Evolutionary conservation across 30 jellyfish, hydroid and myxozoan genomes (phyloP).

Genomic region (Hydra vulgaris): DNA sequence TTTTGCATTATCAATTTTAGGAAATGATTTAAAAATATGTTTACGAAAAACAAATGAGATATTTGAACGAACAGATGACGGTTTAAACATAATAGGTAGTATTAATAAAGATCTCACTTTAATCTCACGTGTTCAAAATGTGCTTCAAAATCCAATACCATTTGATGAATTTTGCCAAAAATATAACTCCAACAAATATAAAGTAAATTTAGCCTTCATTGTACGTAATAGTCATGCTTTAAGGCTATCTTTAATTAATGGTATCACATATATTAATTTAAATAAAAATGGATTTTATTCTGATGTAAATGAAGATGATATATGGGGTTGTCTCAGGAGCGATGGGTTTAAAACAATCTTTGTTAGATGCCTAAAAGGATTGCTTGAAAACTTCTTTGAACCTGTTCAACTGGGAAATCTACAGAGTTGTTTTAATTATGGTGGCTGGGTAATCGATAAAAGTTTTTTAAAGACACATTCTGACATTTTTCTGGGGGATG

Average conservation of each 20-base stretch:
- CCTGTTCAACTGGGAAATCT: conserved; percentile 11
- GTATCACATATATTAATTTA: neutral
- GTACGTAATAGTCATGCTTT: conserved; percentile 13
- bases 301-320: neutral
- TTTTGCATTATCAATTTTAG: conserved; percentile 10
- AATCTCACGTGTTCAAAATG: neutral
- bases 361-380: conserved; percentile 11
- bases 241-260: neutral
- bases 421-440: conserved; percentile 20
- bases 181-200: conserved; percentile 19
- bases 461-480: neutral
- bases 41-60: neutral
- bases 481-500: conserved; percentile 13
- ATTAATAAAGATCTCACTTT: conserved; percentile 5
- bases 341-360: conserved; percentile 4
- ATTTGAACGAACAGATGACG: neutral
- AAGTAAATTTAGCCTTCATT: conserved; percentile 2
- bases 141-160: neutral
- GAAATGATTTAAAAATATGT: conserved; percentile 4
- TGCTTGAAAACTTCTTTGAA: neutral
- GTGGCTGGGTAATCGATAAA: neutral
- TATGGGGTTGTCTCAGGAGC: neutral
- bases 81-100: neutral
- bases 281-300: neutral
- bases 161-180: neutral